These are phyloP conservation scores for Meganola albula DNA, from an alignment of 2,888 invertebrate species.

Conservation along the genomic window DNA sequence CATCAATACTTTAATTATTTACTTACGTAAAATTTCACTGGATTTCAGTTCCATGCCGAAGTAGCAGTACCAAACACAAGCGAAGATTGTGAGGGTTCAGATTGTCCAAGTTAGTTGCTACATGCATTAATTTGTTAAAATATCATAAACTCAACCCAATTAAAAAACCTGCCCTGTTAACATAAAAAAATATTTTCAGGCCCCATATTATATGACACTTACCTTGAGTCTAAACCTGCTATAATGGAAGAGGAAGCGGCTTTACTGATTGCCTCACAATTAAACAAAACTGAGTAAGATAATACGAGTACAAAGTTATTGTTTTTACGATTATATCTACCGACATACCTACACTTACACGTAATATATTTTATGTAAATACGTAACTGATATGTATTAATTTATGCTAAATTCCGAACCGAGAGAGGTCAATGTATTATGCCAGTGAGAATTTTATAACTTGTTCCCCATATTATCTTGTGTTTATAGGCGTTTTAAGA, in stretches of 20 bases:
- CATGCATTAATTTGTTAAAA: neutral
- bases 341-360: too few species aligned
- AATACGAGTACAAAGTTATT: too few species aligned
- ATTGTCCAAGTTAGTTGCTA: constrained; percentile 32
- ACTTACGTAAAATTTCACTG: neutral
- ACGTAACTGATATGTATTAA: too few species aligned
- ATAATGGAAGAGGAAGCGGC: constrained; percentile 80
- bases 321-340: too few species aligned
- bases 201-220: constrained; percentile 75
- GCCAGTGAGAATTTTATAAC: too few species aligned
- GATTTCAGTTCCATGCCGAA: constrained; percentile 81
- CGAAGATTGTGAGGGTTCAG: constrained; percentile 21
- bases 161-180: neutral
- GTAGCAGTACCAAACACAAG: constrained; percentile 45
- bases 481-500: too few species aligned
- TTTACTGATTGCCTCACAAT: constrained; percentile 71
- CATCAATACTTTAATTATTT: too few species aligned
- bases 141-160: neutral
- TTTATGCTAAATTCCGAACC: too few species aligned
- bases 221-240: constrained; percentile 77
- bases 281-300: constrained; percentile 68
- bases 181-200: constrained; percentile 32
- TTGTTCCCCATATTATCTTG: too few species aligned
- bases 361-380: too few species aligned
- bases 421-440: too few species aligned